phyloP scores from a whole-genome alignment of 2,797 vertebrate species.

The Micromesistius poutassou region DNA sequence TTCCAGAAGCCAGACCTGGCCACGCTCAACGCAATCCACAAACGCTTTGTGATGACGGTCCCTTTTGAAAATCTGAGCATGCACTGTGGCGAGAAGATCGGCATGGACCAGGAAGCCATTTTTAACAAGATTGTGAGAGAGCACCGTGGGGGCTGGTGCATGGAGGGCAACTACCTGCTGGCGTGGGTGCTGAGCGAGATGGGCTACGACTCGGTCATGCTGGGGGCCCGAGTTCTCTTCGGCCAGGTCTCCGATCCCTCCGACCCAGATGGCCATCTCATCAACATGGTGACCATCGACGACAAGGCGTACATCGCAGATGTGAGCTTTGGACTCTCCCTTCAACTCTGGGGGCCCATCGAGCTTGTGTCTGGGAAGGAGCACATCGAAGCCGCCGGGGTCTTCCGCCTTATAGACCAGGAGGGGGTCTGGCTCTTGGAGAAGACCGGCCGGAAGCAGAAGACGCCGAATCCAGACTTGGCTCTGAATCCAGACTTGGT shows the following conservation, averaged over 20 bases:
- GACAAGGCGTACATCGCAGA: conserved; percentile 75
- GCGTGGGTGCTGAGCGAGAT: conserved; percentile 80
- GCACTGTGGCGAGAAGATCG: conserved; percentile 77
- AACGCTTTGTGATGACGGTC: conserved; percentile 71
- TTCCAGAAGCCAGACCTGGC: conserved; percentile 66
- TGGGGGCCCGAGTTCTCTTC: conserved; percentile 68
- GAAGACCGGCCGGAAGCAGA: conserved; percentile 75
- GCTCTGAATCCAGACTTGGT: no score
- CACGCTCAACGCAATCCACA: conserved; percentile 74
- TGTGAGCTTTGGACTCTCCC: conserved; percentile 75
- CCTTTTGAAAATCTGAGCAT: conserved; percentile 86
- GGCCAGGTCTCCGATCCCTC: not conserved
- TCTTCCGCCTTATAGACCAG: conserved; percentile 75
- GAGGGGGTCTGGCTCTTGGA: conserved; percentile 76
- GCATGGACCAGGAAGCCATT: conserved; percentile 62
- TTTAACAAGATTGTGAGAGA: conserved; percentile 79
- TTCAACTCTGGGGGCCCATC: conserved; percentile 79
- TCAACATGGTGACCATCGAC: conserved; percentile 71
- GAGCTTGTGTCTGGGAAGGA: conserved; percentile 79
- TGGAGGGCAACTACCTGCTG: conserved; percentile 81
- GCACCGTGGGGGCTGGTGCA: conserved; percentile 81
- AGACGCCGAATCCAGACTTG: conserved; percentile 72
- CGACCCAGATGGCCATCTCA: conserved; percentile 59
- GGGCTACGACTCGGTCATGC: conserved; percentile 66
- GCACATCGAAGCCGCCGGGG: conserved; percentile 73